A percentile compares a stretch with the other conserved stretches of the same genome.
Conservation (phyloP, 2,888 invertebrate species). For the Eulithis testata region DNA sequence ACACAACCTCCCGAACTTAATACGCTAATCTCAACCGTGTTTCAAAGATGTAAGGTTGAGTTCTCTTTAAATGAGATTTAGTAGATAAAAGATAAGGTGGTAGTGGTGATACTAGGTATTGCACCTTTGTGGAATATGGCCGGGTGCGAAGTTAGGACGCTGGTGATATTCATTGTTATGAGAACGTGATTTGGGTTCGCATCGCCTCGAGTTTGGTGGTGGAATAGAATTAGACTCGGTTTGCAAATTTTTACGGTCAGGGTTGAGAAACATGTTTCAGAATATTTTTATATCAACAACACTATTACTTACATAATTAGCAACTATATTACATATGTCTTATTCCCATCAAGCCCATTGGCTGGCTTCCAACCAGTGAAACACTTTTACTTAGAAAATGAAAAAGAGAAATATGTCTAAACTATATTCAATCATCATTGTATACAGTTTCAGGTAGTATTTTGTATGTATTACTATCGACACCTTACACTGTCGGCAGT, state of each 20-base stretch:
- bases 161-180: slow-evolving; percentile 50
- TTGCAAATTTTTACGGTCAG: slow-evolving; percentile 4
- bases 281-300: too few species aligned
- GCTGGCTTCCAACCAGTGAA: too few species aligned
- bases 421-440: too few species aligned
- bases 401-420: too few species aligned
- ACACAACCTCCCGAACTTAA: slow-evolving; percentile 11
- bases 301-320: too few species aligned
- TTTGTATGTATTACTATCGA: too few species aligned
- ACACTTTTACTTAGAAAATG: too few species aligned
- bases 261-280: too few species aligned
- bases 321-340: too few species aligned
- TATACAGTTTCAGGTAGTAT: too few species aligned
- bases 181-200: slow-evolving; percentile 25
- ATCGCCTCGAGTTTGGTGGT: slow-evolving; percentile 3
- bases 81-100: slow-evolving; percentile 2
- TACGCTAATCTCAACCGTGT: slow-evolving; percentile 17
- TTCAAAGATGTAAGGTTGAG: background rate
- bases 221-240: slow-evolving; percentile 8
- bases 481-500: too few species aligned
- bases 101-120: slow-evolving; percentile 38
- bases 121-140: slow-evolving; percentile 52
- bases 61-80: slow-evolving; percentile 1
- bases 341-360: too few species aligned
- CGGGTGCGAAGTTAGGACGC: slow-evolving; percentile 49